These are phyloP conservation scores for Oncorhynchus mykiss DNA, from an alignment of 2,113 vertebrate species.

Conservation along the genomic window DNA sequence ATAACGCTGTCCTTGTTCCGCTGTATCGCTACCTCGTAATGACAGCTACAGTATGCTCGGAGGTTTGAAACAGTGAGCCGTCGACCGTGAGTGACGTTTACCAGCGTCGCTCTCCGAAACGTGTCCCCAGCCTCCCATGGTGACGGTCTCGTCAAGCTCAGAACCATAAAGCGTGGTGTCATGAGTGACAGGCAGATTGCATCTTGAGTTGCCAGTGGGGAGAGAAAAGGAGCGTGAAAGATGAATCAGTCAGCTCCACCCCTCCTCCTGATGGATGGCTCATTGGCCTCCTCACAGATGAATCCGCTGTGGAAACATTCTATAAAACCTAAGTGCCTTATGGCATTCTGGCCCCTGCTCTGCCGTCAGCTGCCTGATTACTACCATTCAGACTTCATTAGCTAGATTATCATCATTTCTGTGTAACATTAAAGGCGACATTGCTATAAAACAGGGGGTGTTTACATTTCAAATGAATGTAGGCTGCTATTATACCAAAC, in stretches of 20 bases:
- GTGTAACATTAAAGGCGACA: conserved; percentile 26
- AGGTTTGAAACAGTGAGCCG: conserved; percentile 43
- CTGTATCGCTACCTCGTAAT: neutral
- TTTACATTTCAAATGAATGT: conserved; percentile 8
- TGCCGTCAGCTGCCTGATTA: conserved; percentile 63
- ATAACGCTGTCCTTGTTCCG: neutral
- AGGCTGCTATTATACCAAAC: conserved; percentile 31
- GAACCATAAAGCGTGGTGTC: conserved; percentile 45
- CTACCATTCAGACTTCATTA: conserved; percentile 30
- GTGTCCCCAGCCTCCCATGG: conserved; percentile 38
- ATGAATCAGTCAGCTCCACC: conserved; percentile 59
- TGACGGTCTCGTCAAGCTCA: conserved; percentile 42
- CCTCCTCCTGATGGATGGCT: conserved; percentile 60
- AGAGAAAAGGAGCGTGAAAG: conserved; percentile 53
- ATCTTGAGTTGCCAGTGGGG: conserved; percentile 57
- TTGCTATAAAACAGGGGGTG: conserved; percentile 28
- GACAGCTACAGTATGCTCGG: conserved; percentile 39
- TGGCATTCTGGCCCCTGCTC: conserved; percentile 47
- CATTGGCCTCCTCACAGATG: conserved; percentile 43
- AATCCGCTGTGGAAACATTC: conserved; percentile 41
- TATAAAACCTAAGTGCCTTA: conserved; percentile 37
- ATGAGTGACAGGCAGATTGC: conserved; percentile 61
- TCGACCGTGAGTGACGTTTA: conserved; percentile 21
- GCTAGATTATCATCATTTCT: conserved; percentile 28
- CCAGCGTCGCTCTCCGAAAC: conserved; percentile 36